Evolutionary conservation across 2,113 vertebrate species (phyloP).

Genomic region (Bagarius yarrelli): DNA sequence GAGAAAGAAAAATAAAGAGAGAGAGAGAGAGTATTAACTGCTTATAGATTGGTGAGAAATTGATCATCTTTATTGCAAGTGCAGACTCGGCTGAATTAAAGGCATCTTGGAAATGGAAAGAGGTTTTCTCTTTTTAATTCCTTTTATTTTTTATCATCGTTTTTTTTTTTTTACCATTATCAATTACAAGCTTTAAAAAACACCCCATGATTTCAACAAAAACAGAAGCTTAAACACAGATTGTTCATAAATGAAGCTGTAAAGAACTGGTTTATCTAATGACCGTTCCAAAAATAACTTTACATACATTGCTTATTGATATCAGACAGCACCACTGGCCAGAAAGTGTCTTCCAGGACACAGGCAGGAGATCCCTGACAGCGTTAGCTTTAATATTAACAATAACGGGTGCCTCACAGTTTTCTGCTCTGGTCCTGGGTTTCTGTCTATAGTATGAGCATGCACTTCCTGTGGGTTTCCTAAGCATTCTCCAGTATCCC

Average conservation of each 20-base stretch:
- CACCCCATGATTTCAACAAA: neutral
- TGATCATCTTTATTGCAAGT: neutral
- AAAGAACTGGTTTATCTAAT: too few species aligned
- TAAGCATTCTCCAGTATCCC: too few species aligned
- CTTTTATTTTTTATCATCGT: neutral
- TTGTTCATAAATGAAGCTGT: neutral
- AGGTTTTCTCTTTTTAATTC: neutral
- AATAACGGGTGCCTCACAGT: too few species aligned
- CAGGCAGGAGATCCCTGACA: neutral
- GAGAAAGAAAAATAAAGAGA: too few species aligned
- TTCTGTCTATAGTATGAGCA: too few species aligned
- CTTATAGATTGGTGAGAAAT: neutral
- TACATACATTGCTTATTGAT: neutral
- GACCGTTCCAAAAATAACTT: neutral
- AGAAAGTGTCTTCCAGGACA: too few species aligned
- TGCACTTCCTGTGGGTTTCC: too few species aligned
- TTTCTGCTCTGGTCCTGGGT: too few species aligned
- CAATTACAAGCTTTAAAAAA: neutral
- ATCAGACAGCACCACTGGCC: neutral
- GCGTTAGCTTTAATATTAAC: too few species aligned
- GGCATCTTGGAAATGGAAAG: neutral
- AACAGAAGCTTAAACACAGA: neutral
- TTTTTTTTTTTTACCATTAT: neutral
- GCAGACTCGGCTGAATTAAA: neutral
- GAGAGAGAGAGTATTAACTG: too few species aligned